Conservation (phyloP, 2,797 vertebrate genomes). For the Galagoides demidoff region DNA sequence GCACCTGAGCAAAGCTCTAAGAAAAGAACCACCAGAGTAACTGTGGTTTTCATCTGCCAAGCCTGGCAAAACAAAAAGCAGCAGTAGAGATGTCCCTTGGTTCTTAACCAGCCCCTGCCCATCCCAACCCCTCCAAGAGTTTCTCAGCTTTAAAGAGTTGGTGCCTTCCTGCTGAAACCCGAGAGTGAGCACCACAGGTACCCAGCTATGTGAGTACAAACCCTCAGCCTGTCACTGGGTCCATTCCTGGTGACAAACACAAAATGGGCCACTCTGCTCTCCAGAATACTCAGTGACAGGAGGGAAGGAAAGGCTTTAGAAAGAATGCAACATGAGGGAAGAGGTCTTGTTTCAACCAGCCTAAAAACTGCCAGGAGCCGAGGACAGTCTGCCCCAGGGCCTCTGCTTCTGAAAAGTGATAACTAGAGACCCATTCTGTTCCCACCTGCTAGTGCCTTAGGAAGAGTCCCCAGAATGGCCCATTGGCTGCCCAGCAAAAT, state of each 20-base stretch:
- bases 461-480: not conserved
- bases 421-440: not conserved
- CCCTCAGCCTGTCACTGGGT: not conserved
- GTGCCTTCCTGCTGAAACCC: not conserved
- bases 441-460: not conserved
- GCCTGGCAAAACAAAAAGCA: not conserved
- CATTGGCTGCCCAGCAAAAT: not conserved
- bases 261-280: not conserved
- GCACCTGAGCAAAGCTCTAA: not conserved
- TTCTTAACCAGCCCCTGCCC: not conserved
- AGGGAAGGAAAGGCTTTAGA: not conserved
- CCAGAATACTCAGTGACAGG: not conserved
- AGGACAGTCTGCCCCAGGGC: too few relatives aligned
- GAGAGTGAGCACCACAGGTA: not conserved
- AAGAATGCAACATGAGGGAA: not conserved
- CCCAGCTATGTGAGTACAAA: not conserved
- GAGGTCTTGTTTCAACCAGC: not conserved
- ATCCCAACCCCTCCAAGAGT: rapidly evolving
- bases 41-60: not conserved
- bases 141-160: not conserved
- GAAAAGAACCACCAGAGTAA: not conserved
- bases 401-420: too few relatives aligned
- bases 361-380: not conserved
- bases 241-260: not conserved
- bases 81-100: not conserved